Evolutionary conservation across 2,113 vertebrate species (phyloP).

Genomic region (Nannobrachium achirus): DNA sequence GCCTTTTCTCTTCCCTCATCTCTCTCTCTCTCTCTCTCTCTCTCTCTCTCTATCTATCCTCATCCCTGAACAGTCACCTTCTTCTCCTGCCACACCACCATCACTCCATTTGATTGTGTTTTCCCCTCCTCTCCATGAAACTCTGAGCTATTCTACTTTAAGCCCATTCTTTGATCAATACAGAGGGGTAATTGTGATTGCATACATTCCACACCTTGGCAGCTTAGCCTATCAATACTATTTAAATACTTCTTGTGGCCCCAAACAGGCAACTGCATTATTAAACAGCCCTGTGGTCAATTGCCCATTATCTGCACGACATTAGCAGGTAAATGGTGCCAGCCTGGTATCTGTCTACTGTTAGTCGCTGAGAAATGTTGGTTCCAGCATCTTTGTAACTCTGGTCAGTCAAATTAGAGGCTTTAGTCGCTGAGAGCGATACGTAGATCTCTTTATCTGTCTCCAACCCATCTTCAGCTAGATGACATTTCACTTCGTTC

Average conservation of each 20-base stretch:
- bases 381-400: slow-evolving; percentile 47
- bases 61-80: slow-evolving; percentile 10
- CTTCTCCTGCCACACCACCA: not conserved
- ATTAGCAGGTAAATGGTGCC: slow-evolving; percentile 85
- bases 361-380: slow-evolving; percentile 46
- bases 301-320: slow-evolving; percentile 90
- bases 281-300: slow-evolving; percentile 90
- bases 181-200: slow-evolving; percentile 81
- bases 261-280: slow-evolving; percentile 90
- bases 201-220: slow-evolving; percentile 84
- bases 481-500: slow-evolving; percentile 51
- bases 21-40: slow-evolving; percentile 13
- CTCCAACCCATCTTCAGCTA: slow-evolving; percentile 16
- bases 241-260: slow-evolving; percentile 94
- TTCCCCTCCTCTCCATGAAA: not conserved
- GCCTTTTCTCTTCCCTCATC: not conserved
- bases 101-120: not conserved
- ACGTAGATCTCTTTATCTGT: slow-evolving; percentile 65
- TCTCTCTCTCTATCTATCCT: slow-evolving; percentile 19
- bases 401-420: slow-evolving; percentile 43
- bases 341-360: slow-evolving; percentile 50
- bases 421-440: slow-evolving; percentile 66
- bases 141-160: slow-evolving; percentile 55
- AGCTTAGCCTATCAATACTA: slow-evolving; percentile 93
- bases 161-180: slow-evolving; percentile 79